Percentiles rank a stretch among this genome's conserved stretches.
Conservation (phyloP, 2,113 vertebrate genomes). For the Vulpes ferrilata region DNA sequence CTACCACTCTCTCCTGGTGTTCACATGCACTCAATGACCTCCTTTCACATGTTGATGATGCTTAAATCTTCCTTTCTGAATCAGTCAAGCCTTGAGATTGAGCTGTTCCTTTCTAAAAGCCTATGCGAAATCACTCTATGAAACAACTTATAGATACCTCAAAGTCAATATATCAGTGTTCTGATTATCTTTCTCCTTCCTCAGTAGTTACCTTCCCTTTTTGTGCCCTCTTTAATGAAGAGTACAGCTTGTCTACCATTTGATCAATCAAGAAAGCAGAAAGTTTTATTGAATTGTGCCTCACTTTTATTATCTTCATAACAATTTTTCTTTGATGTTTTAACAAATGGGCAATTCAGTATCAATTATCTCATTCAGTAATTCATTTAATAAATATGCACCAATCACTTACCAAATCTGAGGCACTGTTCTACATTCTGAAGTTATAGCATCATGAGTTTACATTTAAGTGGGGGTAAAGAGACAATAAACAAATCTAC, state of each 20-base stretch:
- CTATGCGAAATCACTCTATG: background rate
- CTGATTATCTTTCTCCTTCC: background rate
- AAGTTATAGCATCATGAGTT: background rate
- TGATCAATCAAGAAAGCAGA: background rate
- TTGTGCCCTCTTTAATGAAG: background rate
- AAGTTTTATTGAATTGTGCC: background rate
- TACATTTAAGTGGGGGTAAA: background rate
- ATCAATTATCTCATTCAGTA: slow-evolving; percentile 16
- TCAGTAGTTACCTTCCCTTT: background rate
- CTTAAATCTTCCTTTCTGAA: background rate
- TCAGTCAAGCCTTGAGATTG: background rate
- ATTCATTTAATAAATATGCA: background rate
- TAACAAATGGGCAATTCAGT: background rate
- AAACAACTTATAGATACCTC: background rate
- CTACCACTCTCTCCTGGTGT: background rate
- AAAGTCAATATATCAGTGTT: background rate
- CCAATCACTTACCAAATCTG: background rate
- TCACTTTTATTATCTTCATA: background rate
- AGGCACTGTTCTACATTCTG: background rate
- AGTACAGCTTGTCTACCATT: background rate
- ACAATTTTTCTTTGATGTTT: background rate
- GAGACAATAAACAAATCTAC: background rate
- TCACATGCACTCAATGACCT: background rate
- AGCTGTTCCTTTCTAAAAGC: background rate
- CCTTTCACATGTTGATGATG: background rate